Base-by-base conservation (phyloP, 2,888 invertebrate genomes). In the Drosophila pseudotalamancana region DNA sequence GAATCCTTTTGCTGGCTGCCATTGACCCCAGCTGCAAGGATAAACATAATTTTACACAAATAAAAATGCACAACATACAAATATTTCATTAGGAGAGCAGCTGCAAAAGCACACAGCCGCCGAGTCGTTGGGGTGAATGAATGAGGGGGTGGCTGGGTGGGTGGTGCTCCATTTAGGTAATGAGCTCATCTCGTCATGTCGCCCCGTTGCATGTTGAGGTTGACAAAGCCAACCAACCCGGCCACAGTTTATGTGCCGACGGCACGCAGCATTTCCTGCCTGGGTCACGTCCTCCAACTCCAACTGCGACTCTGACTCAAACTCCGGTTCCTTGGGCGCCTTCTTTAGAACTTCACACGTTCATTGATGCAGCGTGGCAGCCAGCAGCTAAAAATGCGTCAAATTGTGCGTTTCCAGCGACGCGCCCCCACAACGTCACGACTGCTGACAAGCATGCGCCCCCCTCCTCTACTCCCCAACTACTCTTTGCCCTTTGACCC, bases 331-430 rank as follows among this genome's bases (percentile, higher is more conserved):
- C 29, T 37, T 16, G 14, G 11, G 1, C 35, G 18, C 1, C 11
- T 49, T 29, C 49, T 19, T 42, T 63, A 37, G 45, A 64, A 59
- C 63, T 56, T 70, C 62, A 65, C 82, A 79, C 77, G 74, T 69
- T 56, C 68, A 62, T 70, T 65, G 50, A 59, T 32, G 42, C 53
- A 49, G 62, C 21, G 45, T 18, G 11, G 6, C 39, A 42, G 27
- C 25, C 18, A 29, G 34, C 48, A 21, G 31, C 66, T 66, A 77
- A 66, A 78, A 80, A 67, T 72, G 86, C 86, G 78, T 85, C 77
- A 85, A 87, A 85, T 85, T 83, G 81, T 87, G 85, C 85, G 87
- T 85, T 80, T 67, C 60, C 62, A 73, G 66, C 64, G 69, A 54
- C 72, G 72, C 77, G 83, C 83, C 83, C 72, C 61, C 72, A 68